Percentiles rank a stretch among this genome's conserved stretches.
Evolutionary conservation across 2,113 vertebrate genomes (phyloP).

Genomic region (Mastomys coucha): DNA sequence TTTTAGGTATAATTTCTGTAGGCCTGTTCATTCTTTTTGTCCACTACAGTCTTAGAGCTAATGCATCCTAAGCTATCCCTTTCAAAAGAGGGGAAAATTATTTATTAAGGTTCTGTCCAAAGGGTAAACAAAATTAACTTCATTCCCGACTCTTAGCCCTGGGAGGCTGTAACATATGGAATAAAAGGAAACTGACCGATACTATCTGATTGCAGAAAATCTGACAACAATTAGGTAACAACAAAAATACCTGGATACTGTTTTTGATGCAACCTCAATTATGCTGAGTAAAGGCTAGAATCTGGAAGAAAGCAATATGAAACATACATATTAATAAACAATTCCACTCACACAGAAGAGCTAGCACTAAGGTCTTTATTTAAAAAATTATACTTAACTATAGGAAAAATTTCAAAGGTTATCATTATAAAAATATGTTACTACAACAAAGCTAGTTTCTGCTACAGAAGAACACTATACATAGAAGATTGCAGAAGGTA

Average conservation of each 20-base stretch:
- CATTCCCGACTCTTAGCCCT: neutral
- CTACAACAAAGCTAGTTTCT: neutral
- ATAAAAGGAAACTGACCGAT: neutral
- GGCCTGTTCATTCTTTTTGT: neutral
- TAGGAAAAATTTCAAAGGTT: neutral
- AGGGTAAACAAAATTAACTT: conserved; percentile 29
- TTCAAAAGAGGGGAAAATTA: neutral
- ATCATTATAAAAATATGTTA: neutral
- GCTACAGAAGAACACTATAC: neutral
- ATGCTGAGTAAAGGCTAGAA: neutral
- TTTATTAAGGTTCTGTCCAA: conserved; percentile 20
- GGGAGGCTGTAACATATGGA: neutral
- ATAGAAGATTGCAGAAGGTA: neutral
- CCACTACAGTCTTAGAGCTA: neutral
- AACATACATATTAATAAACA: neutral
- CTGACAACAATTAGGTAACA: neutral
- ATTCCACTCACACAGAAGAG: neutral
- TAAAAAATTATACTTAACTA: conserved; percentile 5
- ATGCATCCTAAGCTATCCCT: neutral
- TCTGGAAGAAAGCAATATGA: neutral
- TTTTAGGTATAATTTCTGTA: conserved; percentile 25
- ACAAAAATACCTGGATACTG: neutral
- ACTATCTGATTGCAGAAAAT: neutral
- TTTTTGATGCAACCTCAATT: neutral
- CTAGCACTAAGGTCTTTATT: neutral